A percentile compares a stretch with the other conserved stretches of the same genome.
phyloP scores from a whole-genome alignment of 2,888 invertebrate species.

The Homarus gammarus region DNA sequence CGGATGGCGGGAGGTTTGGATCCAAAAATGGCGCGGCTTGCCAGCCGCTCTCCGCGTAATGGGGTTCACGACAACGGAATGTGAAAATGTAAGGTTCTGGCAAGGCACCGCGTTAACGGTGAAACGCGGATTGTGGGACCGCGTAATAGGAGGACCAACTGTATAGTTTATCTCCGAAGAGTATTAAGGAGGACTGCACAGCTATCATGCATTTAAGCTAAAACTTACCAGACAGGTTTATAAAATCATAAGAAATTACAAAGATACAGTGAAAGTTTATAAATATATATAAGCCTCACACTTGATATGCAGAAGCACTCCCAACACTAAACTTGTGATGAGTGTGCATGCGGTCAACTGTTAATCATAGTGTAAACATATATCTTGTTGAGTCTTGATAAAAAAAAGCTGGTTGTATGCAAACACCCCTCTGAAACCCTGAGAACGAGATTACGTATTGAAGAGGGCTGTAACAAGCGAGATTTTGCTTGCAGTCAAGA shows the following conservation, averaged over 20 bases:
- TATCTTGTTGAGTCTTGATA: background rate
- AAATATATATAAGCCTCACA: background rate
- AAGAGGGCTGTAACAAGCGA: constrained; percentile 15
- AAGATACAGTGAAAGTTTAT: background rate
- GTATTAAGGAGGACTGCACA: background rate
- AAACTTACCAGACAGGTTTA: background rate
- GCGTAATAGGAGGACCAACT: no score
- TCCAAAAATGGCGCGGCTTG: no score
- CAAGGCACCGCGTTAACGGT: no score
- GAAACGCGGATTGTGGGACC: no score
- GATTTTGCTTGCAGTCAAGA: constrained; percentile 34
- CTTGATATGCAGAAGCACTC: background rate
- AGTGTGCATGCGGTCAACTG: background rate
- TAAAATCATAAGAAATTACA: background rate
- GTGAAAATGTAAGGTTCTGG: no score
- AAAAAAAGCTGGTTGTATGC: constrained; percentile 4
- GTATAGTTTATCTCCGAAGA: background rate
- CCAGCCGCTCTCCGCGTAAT: no score
- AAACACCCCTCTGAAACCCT: constrained; percentile 49
- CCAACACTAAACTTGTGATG: background rate
- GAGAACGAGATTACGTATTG: constrained; percentile 60
- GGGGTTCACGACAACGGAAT: no score
- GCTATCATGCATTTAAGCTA: background rate
- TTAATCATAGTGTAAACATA: background rate
- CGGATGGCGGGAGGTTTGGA: no score